phyloP scores from a whole-genome alignment of 2,113 vertebrate genomes.

The Mola mola region DNA sequence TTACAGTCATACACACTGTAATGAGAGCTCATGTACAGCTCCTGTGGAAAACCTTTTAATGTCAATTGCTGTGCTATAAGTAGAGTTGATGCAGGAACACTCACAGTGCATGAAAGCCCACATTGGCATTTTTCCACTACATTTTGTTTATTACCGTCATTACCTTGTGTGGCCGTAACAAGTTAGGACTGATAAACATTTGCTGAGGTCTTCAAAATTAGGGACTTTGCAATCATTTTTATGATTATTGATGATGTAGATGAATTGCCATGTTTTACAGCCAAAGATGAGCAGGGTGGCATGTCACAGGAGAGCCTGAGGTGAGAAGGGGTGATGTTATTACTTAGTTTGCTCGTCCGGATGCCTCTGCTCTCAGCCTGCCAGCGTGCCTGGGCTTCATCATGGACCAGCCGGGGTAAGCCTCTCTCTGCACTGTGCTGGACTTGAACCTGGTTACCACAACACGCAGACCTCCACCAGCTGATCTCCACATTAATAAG shows the following conservation, averaged over 20 bases:
- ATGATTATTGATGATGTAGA: too few species aligned
- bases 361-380: neutral
- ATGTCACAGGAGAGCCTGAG: neutral
- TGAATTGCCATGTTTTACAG: neutral
- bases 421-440: slow-evolving; percentile 73
- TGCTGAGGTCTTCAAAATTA: neutral
- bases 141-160: too few species aligned
- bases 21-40: too few species aligned
- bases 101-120: too few species aligned
- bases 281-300: neutral
- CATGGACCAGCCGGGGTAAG: slow-evolving; percentile 66
- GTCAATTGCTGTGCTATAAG: too few species aligned
- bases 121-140: too few species aligned
- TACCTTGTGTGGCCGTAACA: neutral
- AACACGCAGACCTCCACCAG: slow-evolving; percentile 13
- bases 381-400: neutral
- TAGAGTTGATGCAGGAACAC: too few species aligned
- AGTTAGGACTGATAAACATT: neutral
- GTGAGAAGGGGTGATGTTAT: too few species aligned
- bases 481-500: neutral
- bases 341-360: slow-evolving; percentile 13
- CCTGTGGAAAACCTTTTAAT: too few species aligned
- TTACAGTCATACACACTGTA: too few species aligned
- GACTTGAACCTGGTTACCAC: slow-evolving; percentile 72
- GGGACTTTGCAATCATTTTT: too few species aligned